Evolutionary conservation across 1,140 invertebrate species (phyloP), one percentile per base, ranked within the genome.

Genomic region (Drosophila nannoptera): DNA sequence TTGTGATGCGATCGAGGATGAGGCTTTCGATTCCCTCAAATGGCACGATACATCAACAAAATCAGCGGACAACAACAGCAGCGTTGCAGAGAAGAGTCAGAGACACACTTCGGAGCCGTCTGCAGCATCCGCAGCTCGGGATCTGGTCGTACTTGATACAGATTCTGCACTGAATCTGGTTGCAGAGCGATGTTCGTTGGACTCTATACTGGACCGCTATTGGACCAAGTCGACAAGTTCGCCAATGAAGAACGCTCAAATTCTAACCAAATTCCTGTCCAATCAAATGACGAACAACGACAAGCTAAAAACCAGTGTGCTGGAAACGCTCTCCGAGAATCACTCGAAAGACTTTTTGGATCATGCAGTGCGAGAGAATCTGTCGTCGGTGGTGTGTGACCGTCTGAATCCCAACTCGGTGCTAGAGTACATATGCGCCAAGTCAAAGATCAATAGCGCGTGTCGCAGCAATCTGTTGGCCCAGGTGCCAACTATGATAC

Each of bases 241-340:
- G 5, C 46, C 66, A 4, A 29, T 77, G 2, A 89, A 88, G 48
- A 69, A 32, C 8, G 68, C 73, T 12, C 55, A 62, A 32, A 69
- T n/a, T 5, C 3, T 89, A 42, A 60, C 78, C 32, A 89, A 89
- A 53, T 75, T 77, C 12, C 40, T 89, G 29, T 89, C 88, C 0
- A 64, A 60, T 5, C 61, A 87, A n/a, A 89, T 89, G 88, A 59
- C 35, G 5, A 38, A 31, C 36, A 83, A 88, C 63, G 56, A 81
- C 0, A 88, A 88, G 49, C 62, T 88, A 0, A 88, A 84, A 59
- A 78, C 78, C 1, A 81, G 61, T 55, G 78, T 89, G 12, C 45
- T 89, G 43, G 88, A 89, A 61, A 88, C 77, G 7, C 72, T 89
- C n/a, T 89, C 88, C 7, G 88, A 89, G 65, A 87, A 89, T 67